Evolutionary conservation across 2,888 invertebrate genomes (phyloP).

Genomic region (Erpobdella octoculata): DNA sequence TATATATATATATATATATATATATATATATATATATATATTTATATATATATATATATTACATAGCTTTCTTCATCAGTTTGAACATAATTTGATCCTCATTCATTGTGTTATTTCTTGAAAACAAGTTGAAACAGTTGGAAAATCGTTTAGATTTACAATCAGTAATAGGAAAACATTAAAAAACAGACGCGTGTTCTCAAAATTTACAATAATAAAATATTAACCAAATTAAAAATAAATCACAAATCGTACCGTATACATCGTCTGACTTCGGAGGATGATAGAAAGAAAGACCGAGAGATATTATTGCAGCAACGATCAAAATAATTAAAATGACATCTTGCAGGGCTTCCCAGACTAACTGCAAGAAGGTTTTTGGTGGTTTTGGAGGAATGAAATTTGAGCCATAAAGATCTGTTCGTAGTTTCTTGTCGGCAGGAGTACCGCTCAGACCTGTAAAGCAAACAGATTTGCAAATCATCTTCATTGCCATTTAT

Average conservation of each 20-base stretch:
- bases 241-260: not conserved
- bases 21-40: too few species aligned
- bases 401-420: conserved; percentile 93
- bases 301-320: conserved; percentile 93
- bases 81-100: too few species aligned
- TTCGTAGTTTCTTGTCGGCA: conserved; percentile 81
- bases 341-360: conserved; percentile 99
- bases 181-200: not conserved
- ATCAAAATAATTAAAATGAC: conserved; percentile 96
- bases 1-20: too few species aligned
- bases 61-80: too few species aligned
- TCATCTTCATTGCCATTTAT: too few species aligned
- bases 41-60: too few species aligned
- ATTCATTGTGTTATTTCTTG: too few species aligned
- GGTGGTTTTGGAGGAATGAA: conserved; percentile 98
- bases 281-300: conserved; percentile 73
- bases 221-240: too few species aligned
- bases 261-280: conserved; percentile 25
- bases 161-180: too few species aligned
- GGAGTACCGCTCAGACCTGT: conserved; percentile 83
- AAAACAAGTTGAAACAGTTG: too few species aligned
- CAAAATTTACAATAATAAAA: too few species aligned
- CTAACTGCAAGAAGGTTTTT: conserved; percentile 93
- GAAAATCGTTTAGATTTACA: too few species aligned
- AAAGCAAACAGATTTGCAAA: not conserved